Percentiles rank a stretch among this genome's conserved stretches.
Evolutionary conservation across 2,113 vertebrate species (phyloP).

Genomic region (Nanorana parkeri): DNA sequence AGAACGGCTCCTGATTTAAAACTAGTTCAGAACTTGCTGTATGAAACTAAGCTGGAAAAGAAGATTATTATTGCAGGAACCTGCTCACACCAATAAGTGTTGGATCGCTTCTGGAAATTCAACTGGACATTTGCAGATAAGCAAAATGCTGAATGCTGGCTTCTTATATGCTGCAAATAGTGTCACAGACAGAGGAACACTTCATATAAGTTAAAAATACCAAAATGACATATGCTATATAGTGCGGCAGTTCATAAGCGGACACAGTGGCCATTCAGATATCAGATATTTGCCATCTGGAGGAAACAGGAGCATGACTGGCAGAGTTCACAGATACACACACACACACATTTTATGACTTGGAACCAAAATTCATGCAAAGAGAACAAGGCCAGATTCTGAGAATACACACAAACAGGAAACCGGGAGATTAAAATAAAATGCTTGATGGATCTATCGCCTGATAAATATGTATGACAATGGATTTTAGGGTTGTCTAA

Average conservation of each 20-base stretch:
- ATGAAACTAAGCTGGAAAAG: too few relatives aligned
- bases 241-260: conserved; percentile 16
- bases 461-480: background rate
- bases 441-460: background rate
- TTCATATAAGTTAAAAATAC: conserved; percentile 23
- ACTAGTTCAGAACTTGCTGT: too few relatives aligned
- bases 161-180: background rate
- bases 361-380: background rate
- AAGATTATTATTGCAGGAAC: too few relatives aligned
- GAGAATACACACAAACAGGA: background rate
- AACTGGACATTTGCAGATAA: background rate
- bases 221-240: background rate
- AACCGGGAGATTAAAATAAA: background rate
- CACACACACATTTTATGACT: conserved; percentile 14
- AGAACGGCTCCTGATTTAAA: too few relatives aligned
- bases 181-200: background rate
- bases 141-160: background rate
- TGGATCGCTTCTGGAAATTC: too few relatives aligned
- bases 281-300: conserved; percentile 67
- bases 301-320: conserved; percentile 60
- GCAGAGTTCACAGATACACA: conserved; percentile 11
- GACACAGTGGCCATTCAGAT: conserved; percentile 69
- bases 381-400: background rate
- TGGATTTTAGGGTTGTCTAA: background rate
- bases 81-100: too few relatives aligned